Percentiles rank a stretch among this genome's conserved stretches.
Conservation (phyloP, 2,888 invertebrate genomes). For the Branchellion lobata region DNA sequence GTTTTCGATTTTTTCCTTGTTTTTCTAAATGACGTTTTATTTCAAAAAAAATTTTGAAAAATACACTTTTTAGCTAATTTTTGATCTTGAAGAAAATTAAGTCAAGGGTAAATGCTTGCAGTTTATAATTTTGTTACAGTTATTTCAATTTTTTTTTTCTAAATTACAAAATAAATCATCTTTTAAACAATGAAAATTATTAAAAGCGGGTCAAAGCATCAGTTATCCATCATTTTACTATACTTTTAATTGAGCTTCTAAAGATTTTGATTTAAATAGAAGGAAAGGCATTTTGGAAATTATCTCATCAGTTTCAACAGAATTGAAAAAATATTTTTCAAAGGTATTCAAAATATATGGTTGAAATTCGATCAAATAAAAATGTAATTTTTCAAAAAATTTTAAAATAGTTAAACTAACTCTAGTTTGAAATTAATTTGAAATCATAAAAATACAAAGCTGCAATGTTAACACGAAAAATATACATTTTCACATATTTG, state of each 20-base stretch:
- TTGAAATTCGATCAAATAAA: too few relatives aligned
- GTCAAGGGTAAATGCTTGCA: not conserved
- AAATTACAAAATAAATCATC: slow-evolving; percentile 14
- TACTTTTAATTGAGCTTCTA: not conserved
- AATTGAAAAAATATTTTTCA: not conserved
- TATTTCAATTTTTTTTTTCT: not conserved
- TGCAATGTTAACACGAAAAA: too few relatives aligned
- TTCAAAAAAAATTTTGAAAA: not conserved
- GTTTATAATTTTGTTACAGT: not conserved
- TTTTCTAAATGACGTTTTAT: not conserved
- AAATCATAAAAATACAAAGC: too few relatives aligned
- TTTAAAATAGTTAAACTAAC: too few relatives aligned
- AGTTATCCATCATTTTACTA: slow-evolving; percentile 17
- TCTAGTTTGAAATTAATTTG: too few relatives aligned
- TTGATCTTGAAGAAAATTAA: not conserved
- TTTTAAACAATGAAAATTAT: not conserved
- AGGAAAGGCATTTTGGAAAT: not conserved
- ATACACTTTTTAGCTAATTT: not conserved
- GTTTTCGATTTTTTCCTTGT: too few relatives aligned
- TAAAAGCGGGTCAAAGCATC: not conserved
- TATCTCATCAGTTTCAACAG: not conserved
- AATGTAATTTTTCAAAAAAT: too few relatives aligned
- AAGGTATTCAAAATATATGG: too few relatives aligned
- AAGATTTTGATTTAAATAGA: not conserved
- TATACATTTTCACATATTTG: too few relatives aligned